A percentile compares a stretch with the other conserved stretches of the same genome.
phyloP scores from a whole-genome alignment of 2,797 vertebrate species.

The Falco rusticolus region DNA sequence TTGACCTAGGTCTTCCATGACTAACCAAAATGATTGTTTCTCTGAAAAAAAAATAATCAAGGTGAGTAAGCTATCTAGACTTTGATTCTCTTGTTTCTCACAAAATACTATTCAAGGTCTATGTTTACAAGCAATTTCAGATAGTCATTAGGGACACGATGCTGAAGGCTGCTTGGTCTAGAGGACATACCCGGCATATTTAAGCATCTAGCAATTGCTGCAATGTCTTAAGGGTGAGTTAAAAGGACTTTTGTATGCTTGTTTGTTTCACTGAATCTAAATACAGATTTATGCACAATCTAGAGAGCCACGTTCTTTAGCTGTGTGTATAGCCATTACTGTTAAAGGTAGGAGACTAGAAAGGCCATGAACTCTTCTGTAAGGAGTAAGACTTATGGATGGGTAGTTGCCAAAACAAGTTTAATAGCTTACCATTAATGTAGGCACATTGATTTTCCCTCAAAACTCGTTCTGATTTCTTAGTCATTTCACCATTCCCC shows the following conservation, averaged over 20 bases:
- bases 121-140: not conserved
- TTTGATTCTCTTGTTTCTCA: not conserved
- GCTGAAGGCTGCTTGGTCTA: not conserved
- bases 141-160: not conserved
- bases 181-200: not conserved
- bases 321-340: not conserved
- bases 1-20: not conserved
- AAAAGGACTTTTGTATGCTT: not conserved
- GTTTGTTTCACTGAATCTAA: not conserved
- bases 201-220: not conserved
- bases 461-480: conserved; percentile 90
- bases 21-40: not conserved
- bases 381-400: not conserved
- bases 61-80: not conserved
- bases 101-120: not conserved
- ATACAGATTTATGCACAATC: not conserved
- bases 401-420: not conserved
- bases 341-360: not conserved
- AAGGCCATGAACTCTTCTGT: not conserved
- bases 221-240: not conserved
- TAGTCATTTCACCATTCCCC: conserved; percentile 82
- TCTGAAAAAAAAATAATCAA: not conserved
- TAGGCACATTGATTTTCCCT: conserved; percentile 92
- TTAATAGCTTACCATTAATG: conserved; percentile 88
- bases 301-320: not conserved